A percentile compares a stretch with the other conserved stretches of the same genome.
Evolutionary conservation across 1,140 invertebrate species (phyloP).

Genomic region (Harlomillsia oculata): DNA sequence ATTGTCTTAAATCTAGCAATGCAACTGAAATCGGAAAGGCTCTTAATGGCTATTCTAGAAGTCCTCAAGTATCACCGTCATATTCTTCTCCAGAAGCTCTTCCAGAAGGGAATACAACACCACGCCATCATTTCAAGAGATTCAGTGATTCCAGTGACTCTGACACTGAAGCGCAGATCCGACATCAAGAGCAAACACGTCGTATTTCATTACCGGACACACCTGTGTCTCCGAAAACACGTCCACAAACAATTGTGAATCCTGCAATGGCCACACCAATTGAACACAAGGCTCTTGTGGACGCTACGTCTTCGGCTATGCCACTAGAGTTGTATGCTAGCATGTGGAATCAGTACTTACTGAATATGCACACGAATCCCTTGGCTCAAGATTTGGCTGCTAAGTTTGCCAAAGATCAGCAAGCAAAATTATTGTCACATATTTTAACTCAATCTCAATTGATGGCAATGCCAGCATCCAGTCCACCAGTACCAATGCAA

Average conservation of each 20-base stretch:
- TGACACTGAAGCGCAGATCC: background rate
- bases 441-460: constrained; percentile 8
- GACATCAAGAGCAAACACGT: background rate
- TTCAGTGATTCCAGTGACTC: constrained; percentile 15
- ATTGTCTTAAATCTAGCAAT: constrained; percentile 9
- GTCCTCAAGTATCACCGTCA: background rate
- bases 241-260: too few species aligned
- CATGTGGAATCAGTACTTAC: constrained; percentile 20
- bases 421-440: constrained; percentile 8
- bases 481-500: background rate
- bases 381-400: background rate
- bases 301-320: constrained; percentile 20
- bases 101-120: background rate
- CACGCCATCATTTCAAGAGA: background rate
- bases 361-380: too few species aligned
- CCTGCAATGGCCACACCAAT: background rate
- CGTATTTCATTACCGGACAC: constrained; percentile 1
- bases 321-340: constrained; percentile 8
- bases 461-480: background rate
- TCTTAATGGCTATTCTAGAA: background rate
- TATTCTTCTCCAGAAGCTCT: background rate
- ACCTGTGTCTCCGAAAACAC: background rate
- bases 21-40: constrained; percentile 27
- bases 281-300: constrained; percentile 15
- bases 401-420: constrained; percentile 17